Evolutionary conservation across 2,888 invertebrate species (phyloP), one percentile per base, ranked within the genome.

Genomic region (Harpalus rufipes): DNA sequence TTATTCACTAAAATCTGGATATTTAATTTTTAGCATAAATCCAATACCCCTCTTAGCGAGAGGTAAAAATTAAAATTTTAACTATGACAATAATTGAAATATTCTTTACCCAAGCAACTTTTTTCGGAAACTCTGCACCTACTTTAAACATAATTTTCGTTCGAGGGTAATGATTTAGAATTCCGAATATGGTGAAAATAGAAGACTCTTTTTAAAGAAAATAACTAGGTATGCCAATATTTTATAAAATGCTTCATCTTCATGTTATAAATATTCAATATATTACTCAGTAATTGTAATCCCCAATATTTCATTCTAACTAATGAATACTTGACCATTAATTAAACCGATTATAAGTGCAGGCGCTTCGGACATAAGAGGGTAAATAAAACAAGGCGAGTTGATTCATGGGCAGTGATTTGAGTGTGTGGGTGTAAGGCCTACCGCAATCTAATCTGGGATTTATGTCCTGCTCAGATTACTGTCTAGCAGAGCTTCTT

Each of bases 401-500:
- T 39, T 68, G 68, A 68, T 68, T 32, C 68, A 68, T 68, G 8
- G 8, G n/a, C 32, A 5, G 68, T n/a, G 63, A 63, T 63, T 63
- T 63, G 25, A 18, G 25, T 63, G 32, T 51, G 68, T 39, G 68
- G 39, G 39, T 39, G 32, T 14, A 68, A 68, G 59, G 68, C 68
- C 68, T 68, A 68, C 68, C 68, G 39, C 68, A 68, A 68, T 68
- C 68, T 68, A 68, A 68, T 68, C 68, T 68, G 39, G 32, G 68
- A 68, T 68, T 68, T 68, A 68, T 39, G 32, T 68, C 68, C n/a
- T 39, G 39, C 32, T 39, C 14, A 39, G 68, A 68, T 68, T 68
- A 68, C 32, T 68, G 68, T 68, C 32, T 39, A 68, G 68, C 68
- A 12, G 12, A 12, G 12, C 21, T 68, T 32, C 68, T 68, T 68